These are phyloP conservation scores for Lepidochitona cinerea DNA, from an alignment of 2,888 invertebrate species.

Conservation along the genomic window DNA sequence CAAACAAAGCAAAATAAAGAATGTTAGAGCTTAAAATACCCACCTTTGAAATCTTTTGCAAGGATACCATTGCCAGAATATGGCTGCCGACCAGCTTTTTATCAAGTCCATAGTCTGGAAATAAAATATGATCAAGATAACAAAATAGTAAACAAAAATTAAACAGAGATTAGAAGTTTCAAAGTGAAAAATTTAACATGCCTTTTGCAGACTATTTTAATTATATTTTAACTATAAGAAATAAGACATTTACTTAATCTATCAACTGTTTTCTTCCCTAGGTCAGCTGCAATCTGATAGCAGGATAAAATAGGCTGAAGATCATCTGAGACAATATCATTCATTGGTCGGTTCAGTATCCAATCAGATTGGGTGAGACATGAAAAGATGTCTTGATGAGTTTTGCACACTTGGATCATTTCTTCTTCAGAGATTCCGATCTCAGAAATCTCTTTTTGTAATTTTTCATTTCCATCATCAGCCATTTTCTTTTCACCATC, in stretches of 20 bases:
- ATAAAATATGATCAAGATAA: background rate
- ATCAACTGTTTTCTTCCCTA: constrained; percentile 34
- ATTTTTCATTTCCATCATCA: constrained; percentile 5
- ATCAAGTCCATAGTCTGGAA: constrained; percentile 29
- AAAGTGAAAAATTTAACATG: too few species aligned
- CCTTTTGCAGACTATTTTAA: too few species aligned
- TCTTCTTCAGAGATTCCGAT: constrained; percentile 34
- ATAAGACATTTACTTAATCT: constrained; percentile 32
- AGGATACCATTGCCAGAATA: constrained; percentile 19
- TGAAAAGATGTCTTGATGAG: constrained; percentile 50
- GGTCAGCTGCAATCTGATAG: constrained; percentile 47
- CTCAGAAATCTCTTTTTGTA: constrained; percentile 4
- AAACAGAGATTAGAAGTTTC: too few species aligned
- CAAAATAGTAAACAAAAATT: background rate
- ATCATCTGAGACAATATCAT: constrained; percentile 31
- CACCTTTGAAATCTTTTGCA: background rate
- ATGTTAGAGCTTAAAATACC: too few species aligned
- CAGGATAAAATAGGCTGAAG: constrained; percentile 45
- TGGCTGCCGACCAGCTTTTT: constrained; percentile 55
- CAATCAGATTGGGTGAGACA: constrained; percentile 44
- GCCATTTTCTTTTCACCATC: constrained; percentile 29
- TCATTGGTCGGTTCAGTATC: constrained; percentile 29
- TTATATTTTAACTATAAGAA: background rate
- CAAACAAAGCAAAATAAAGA: too few species aligned
- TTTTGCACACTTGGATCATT: constrained; percentile 44